Base-by-base conservation (phyloP, 2,113 vertebrate species). In the Tragelaphus scriptus region DNA sequence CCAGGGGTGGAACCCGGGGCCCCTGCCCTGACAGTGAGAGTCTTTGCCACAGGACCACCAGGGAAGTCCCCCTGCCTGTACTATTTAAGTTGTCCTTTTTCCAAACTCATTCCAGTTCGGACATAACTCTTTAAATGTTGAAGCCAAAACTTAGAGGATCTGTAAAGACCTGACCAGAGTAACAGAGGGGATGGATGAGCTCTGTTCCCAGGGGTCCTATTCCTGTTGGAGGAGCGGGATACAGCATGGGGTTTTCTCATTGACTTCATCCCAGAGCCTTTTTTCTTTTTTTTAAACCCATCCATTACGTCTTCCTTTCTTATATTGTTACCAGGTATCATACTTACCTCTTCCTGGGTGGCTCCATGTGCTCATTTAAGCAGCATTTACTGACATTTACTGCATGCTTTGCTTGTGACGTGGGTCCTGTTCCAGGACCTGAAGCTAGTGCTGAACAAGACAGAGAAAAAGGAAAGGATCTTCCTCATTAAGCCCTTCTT, bases 51-150 rank as follows among this genome's bases (percentile, higher is more conserved):
- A 17, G 77, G 77, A 5, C 77, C 77, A 80, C 7, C 77, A 30
- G 26, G 44, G 26, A 80, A 49, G 77, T 49, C 44, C 75, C 75
- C 65, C n/a, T 40, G 47, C 44, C 25, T 61, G 8, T 82, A 21
- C 44, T 84, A 55, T 49, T 47, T 65, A 85, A 11, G 77, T 23
- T 40, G 36, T 58, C 79, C 47, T 56, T 65, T 51, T 65, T 36
- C 90, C 93, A 90, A 90, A 82, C 47, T 55, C 71, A 26, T 90
- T 44, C 59, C 80, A 17, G 25, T 82, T 26, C 47, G 75, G 81
- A 82, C 59, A 13, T 63, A 55, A 26, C 79, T 82, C 36, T 63
- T 44, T 51, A 77, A 91, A 58, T 11, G 15, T 14, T 32, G 61
- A 88, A 77, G 40, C 19, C 47, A 44, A 61, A 40, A 85, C 49